phyloP scores from a whole-genome alignment of 1,140 invertebrate genomes.

The Steinernema feltiae region DNA sequence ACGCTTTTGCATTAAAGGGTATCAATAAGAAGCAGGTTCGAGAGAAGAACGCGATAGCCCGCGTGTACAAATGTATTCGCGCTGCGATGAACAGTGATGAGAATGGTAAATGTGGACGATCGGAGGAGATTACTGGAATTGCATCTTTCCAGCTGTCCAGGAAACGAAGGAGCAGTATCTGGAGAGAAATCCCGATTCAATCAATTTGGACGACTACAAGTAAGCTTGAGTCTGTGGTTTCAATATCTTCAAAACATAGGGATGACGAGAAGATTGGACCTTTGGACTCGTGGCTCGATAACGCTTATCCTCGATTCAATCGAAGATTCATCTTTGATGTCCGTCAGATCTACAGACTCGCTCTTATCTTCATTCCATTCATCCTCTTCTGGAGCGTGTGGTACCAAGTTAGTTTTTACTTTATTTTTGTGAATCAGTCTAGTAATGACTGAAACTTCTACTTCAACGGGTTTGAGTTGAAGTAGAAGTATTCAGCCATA shows the following conservation, averaged over 20 bases:
- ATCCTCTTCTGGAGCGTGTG: not conserved
- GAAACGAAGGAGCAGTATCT: not conserved
- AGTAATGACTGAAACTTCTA: too few species aligned
- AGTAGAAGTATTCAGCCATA: too few species aligned
- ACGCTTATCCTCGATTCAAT: not conserved
- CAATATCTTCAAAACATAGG: not conserved
- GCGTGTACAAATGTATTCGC: not conserved
- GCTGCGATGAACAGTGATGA: not conserved
- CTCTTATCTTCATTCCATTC: not conserved
- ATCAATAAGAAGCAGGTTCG: not conserved
- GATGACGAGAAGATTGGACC: not conserved
- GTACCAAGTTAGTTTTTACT: too few species aligned
- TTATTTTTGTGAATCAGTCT: too few species aligned
- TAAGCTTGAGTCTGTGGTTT: not conserved
- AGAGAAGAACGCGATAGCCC: not conserved
- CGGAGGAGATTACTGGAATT: not conserved
- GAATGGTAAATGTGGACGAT: not conserved
- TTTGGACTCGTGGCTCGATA: not conserved
- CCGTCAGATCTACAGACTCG: not conserved
- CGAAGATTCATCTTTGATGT: not conserved
- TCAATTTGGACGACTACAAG: not conserved
- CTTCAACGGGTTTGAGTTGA: too few species aligned
- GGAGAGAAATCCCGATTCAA: not conserved
- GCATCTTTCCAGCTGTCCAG: not conserved
- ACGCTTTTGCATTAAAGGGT: not conserved